Percentiles rank a stretch among this genome's conserved stretches.
These are phyloP conservation scores for Colletes latitarsis DNA, from an alignment of 1,140 invertebrate species.

Conservation along the genomic window DNA sequence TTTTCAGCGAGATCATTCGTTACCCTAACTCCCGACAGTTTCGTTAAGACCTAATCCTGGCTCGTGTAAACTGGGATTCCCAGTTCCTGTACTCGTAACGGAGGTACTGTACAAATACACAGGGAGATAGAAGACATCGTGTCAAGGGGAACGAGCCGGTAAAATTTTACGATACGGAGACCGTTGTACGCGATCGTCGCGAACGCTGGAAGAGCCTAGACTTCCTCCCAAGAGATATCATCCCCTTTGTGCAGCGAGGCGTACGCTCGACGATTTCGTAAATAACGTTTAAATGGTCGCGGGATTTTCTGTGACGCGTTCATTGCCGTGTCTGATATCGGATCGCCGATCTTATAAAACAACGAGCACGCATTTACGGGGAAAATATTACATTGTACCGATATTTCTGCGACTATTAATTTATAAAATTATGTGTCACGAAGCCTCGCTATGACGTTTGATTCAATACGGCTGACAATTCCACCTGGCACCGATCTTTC, in stretches of 20 bases:
- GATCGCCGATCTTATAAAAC: no score
- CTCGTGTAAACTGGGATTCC: background rate
- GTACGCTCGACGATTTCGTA: background rate
- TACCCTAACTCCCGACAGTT: constrained; percentile 4
- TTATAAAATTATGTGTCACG: no score
- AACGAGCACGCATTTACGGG: no score
- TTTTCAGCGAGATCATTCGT: constrained; percentile 14
- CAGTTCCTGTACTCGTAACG: background rate
- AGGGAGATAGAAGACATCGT: background rate
- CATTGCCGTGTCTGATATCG: background rate
- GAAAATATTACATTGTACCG: no score
- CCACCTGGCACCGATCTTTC: no score
- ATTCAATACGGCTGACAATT: no score
- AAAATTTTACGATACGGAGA: constrained; percentile 17
- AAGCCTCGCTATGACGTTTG: no score
- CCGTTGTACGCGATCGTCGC: background rate
- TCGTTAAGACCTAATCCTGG: background rate
- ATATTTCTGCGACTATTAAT: background rate
- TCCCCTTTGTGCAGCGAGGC: background rate
- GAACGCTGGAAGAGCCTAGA: background rate
- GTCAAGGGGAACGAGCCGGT: constrained; percentile 6
- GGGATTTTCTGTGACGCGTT: background rate
- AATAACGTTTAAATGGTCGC: background rate
- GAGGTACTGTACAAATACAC: constrained; percentile 1
- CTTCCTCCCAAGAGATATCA: background rate